These are phyloP conservation scores for Phallusia fumigata DNA, from an alignment of 23 tunicate species.

Conservation along the genomic window DNA sequence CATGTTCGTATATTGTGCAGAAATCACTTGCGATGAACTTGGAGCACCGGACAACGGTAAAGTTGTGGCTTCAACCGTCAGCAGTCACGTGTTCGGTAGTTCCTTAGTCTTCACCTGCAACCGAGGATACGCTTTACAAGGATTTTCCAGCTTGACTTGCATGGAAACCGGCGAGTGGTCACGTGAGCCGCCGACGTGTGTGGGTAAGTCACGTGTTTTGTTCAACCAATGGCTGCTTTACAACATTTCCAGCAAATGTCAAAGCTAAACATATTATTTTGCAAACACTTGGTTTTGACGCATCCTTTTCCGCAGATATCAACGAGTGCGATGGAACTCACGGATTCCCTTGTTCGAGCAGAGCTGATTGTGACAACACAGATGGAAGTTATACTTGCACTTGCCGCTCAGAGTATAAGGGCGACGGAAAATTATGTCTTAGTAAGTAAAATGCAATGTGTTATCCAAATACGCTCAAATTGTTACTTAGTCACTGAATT, in stretches of 20 bases:
- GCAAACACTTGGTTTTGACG: too few relatives aligned
- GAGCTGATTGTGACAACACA: conserved; percentile 24
- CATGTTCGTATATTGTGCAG: too few relatives aligned
- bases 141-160: conserved; percentile 29
- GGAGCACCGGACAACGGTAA: not conserved
- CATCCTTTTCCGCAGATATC: conserved; percentile 18
- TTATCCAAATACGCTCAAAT: too few relatives aligned
- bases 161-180: conserved; percentile 49
- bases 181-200: conserved; percentile 40
- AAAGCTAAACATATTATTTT: too few relatives aligned
- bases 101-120: conserved; percentile 25
- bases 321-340: conserved; percentile 15
- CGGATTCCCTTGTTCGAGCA: conserved; percentile 14
- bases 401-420: conserved; percentile 30
- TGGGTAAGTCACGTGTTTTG: conserved; percentile 11
- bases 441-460: conserved; percentile 12
- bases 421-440: conserved; percentile 28
- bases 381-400: conserved; percentile 42
- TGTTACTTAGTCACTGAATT: not conserved
- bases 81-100: not conserved
- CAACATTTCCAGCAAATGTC: not conserved
- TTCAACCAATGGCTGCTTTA: too few relatives aligned
- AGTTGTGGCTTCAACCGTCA: not conserved
- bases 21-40: not conserved
- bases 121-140: conserved; percentile 31